Base-by-base conservation (phyloP, 2,888 invertebrate genomes). In the Hirtodrosophila trivittata region DNA sequence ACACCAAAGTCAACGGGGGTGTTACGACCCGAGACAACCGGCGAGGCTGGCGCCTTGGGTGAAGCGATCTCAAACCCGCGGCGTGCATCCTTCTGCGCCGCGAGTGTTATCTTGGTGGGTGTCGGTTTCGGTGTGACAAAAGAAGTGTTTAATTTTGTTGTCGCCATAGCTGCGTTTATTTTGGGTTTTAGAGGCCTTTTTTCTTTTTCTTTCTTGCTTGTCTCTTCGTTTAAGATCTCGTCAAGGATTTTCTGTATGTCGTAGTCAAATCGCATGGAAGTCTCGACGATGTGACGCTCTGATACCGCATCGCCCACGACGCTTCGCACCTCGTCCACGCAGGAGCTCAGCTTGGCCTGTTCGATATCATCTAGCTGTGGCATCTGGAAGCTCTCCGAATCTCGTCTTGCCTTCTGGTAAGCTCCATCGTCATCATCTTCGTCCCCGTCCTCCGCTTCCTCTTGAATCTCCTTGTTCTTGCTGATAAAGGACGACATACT, bases 321-420 rank as follows among this genome's bases (percentile, higher is more conserved):
- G 88, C 94, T 94, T 58, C 95, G 93, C 28, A 98, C 92, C 87
- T 95, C 94, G 83, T 97, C 97, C 50, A 97, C 92, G 81, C 97
- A 97, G 0, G 96, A 96, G 88, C 94, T 93, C 1, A 98, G 91
- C 87, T 94, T 94, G 0, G 93, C 94, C 91, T 94, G 93, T 51
- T 96, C 95, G 1, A 94, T 88, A 60, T 95, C 95, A 39, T 92
- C 92, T 2, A 95, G 90, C 16, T 89, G 87, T 14, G 92, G 91
- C 76, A 91, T 89, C 65, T 92, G 91, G 63, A 93, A 89, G 75
- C 92, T 90, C 21, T 91, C 89, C 0, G 90, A 90, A 64, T 90
- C 90, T 1, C 90, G 78, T 0, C 89, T 77, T 0, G 82, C 72
- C 62, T 91, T 90, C 6, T 91, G 89, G 10, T 92, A 93, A 46